A percentile compares a stretch with the other conserved stretches of the same genome.
Conservation (phyloP, 2,113 vertebrate genomes). For the Centropristis striata region DNA sequence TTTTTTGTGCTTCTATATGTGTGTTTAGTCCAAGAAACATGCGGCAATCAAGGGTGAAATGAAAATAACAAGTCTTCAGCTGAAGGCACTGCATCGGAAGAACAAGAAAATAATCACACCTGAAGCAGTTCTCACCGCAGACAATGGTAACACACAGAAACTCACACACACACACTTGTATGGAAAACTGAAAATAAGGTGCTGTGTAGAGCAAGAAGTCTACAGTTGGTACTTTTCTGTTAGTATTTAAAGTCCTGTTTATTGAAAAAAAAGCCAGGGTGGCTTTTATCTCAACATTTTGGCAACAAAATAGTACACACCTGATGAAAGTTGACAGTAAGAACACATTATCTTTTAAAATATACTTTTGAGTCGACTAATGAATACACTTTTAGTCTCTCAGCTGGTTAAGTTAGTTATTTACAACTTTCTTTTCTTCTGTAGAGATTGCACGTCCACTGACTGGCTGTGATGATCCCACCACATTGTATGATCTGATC, state of each 20-base stretch:
- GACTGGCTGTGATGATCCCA: conserved; percentile 84
- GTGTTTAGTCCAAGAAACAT: conserved; percentile 36
- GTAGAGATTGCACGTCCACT: conserved; percentile 57
- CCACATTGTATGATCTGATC: conserved; percentile 87
- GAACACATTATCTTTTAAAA: neutral
- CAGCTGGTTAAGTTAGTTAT: neutral
- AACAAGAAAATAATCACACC: conserved; percentile 75
- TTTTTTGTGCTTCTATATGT: conserved; percentile 28
- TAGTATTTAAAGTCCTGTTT: neutral
- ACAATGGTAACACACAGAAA: conserved; percentile 58
- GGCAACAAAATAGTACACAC: neutral
- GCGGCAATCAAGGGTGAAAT: conserved; percentile 73
- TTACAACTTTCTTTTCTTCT: conserved; percentile 37
- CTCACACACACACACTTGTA: neutral
- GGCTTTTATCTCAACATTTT: neutral
- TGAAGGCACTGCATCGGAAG: conserved; percentile 84
- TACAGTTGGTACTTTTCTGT: neutral
- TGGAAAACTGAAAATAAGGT: neutral
- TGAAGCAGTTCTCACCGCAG: conserved; percentile 6
- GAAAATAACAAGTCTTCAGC: conserved; percentile 75
- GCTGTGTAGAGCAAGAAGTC: neutral
- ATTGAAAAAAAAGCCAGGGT: neutral
- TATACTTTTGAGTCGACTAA: neutral
- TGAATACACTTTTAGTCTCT: neutral
- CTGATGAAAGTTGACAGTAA: neutral